phyloP scores from a whole-genome alignment of 2,113 vertebrate species.

The Antechinus stuartii region DNA sequence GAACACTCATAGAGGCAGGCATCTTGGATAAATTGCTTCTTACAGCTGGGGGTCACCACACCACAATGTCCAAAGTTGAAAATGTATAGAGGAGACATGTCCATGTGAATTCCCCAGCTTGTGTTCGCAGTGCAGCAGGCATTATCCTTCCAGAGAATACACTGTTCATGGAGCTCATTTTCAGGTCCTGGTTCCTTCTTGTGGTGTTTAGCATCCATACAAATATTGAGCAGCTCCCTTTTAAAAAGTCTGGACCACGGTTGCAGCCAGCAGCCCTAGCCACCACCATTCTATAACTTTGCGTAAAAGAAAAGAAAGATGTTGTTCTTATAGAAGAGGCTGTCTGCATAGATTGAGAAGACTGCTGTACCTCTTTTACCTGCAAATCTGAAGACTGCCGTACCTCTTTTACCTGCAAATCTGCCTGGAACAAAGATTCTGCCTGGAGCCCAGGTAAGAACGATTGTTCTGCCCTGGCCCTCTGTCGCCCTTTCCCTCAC shows the following conservation, averaged over 20 bases:
- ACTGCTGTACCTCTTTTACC: too few relatives aligned
- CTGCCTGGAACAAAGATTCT: slow-evolving; percentile 93
- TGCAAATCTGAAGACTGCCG: slow-evolving; percentile 84
- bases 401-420: slow-evolving; percentile 89
- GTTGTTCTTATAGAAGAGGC: too few relatives aligned
- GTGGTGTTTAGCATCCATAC: slow-evolving; percentile 93
- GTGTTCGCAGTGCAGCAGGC: slow-evolving; percentile 93
- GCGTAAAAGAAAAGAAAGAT: not conserved
- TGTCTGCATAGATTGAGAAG: too few relatives aligned
- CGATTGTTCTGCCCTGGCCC: slow-evolving; percentile 82
- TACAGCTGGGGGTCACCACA: slow-evolving; percentile 85
- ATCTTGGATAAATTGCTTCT: slow-evolving; percentile 93
- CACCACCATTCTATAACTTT: slow-evolving; percentile 28
- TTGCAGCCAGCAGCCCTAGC: slow-evolving; percentile 58
- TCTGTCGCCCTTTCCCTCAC: slow-evolving; percentile 84
- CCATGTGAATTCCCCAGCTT: slow-evolving; percentile 85
- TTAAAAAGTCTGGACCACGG: slow-evolving; percentile 51
- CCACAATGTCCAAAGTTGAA: slow-evolving; percentile 96
- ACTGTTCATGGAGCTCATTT: slow-evolving; percentile 88
- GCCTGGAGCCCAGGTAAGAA: slow-evolving; percentile 90
- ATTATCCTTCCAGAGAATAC: slow-evolving; percentile 89
- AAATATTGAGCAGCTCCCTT: slow-evolving; percentile 87
- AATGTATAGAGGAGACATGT: slow-evolving; percentile 90
- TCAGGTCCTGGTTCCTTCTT: slow-evolving; percentile 90
- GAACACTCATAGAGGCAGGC: slow-evolving; percentile 94